A percentile compares a stretch with the other conserved stretches of the same genome.
phyloP scores from a whole-genome alignment of 2,797 vertebrate species.

The Steatocranus sp. region DNA sequence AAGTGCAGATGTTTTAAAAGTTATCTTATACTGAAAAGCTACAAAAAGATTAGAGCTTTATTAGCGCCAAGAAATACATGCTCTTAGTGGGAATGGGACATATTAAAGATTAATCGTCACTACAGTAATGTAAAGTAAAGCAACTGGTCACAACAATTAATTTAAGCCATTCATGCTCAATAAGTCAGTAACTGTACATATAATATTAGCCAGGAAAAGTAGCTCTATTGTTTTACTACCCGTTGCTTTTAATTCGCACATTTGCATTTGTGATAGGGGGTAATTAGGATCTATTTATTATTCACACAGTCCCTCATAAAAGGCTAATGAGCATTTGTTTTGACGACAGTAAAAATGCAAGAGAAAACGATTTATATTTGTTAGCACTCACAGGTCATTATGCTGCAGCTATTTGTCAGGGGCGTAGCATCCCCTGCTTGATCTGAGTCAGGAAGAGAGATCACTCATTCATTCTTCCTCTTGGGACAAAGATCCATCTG shows the following conservation, averaged over 20 bases:
- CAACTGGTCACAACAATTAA: slow-evolving; percentile 17
- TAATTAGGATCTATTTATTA: slow-evolving; percentile 79
- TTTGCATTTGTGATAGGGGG: slow-evolving; percentile 69
- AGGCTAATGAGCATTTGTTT: slow-evolving; percentile 79
- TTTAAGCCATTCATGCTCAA: slow-evolving; percentile 45
- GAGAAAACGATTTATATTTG: slow-evolving; percentile 76
- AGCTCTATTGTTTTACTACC: slow-evolving; percentile 50
- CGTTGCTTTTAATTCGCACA: slow-evolving; percentile 59
- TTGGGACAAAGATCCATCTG: slow-evolving; percentile 32
- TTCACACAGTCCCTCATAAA: slow-evolving; percentile 75
- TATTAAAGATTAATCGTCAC: slow-evolving; percentile 1
- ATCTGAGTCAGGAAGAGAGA: slow-evolving; percentile 15
- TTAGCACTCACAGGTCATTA: slow-evolving; percentile 74
- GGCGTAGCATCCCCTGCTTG: slow-evolving; percentile 24
- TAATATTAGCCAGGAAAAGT: slow-evolving; percentile 14
- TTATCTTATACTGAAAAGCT: neutral
- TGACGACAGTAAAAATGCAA: slow-evolving; percentile 75
- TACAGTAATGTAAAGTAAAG: slow-evolving; percentile 16
- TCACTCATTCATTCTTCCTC: slow-evolving; percentile 14
- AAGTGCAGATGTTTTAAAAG: neutral
- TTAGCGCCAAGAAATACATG: neutral
- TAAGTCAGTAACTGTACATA: slow-evolving; percentile 40
- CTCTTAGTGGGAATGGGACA: neutral
- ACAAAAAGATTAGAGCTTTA: neutral
- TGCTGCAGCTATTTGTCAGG: slow-evolving; percentile 67